These are phyloP conservation scores for Leptodactylus fuscus DNA, from an alignment of 2,113 vertebrate genomes.

Conservation along the genomic window DNA sequence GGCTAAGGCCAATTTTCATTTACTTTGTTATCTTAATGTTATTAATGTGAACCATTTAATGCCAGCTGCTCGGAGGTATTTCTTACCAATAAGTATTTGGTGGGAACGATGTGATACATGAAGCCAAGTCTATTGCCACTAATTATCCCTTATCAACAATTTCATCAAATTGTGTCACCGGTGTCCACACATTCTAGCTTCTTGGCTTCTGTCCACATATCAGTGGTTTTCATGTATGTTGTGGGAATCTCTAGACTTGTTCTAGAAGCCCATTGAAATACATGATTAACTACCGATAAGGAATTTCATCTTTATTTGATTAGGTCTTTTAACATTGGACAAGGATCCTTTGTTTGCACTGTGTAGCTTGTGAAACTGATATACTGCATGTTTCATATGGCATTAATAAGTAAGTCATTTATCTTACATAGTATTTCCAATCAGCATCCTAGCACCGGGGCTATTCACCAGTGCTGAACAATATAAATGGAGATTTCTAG, in stretches of 20 bases:
- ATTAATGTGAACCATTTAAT: neutral
- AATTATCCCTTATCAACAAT: conserved; percentile 25
- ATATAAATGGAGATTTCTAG: neutral
- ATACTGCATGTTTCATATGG: conserved; percentile 30
- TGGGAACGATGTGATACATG: conserved; percentile 9
- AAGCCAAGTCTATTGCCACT: neutral
- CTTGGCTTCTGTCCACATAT: neutral
- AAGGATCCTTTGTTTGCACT: neutral
- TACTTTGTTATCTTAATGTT: conserved; percentile 5
- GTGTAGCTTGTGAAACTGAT: neutral
- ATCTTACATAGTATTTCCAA: neutral
- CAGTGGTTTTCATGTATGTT: neutral
- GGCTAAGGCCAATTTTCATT: neutral
- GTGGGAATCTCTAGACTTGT: conserved; percentile 12
- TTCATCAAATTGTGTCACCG: conserved; percentile 6
- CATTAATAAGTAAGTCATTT: conserved; percentile 24
- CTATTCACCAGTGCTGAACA: neutral
- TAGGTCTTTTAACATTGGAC: conserved; percentile 9
- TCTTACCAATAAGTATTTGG: neutral
- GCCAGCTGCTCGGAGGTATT: conserved; percentile 8
- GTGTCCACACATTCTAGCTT: conserved; percentile 27
- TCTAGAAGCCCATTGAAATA: neutral
- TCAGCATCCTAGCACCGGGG: neutral
- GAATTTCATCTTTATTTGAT: conserved; percentile 22
- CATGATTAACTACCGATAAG: conserved; percentile 34